Evolutionary conservation across 2,113 vertebrate species (phyloP), one percentile per base, ranked within the genome.

Genomic region (Microcebus jonahi): DNA sequence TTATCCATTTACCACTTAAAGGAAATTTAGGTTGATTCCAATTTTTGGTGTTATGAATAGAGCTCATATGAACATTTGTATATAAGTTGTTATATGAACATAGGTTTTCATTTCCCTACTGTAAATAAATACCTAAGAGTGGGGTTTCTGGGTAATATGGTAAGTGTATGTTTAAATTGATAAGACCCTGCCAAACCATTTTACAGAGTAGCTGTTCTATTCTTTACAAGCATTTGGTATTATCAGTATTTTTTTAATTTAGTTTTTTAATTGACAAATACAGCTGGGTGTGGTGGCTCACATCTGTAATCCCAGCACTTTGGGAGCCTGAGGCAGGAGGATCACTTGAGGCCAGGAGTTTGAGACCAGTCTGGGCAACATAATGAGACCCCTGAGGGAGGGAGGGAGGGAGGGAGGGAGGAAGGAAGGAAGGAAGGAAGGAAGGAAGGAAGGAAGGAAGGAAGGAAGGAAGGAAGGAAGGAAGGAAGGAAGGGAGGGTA

Each of bases 131-230:
- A 71, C n/a, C 21, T 88, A 87, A 42, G 17, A 90, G 20, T 95
- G 68, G 50, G 55, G 81, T 90, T 97, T 90, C 27, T 75, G 50
- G 79, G 63, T 84, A 67, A 59, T 83, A 73, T 79, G 73, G 39
- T 96, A 94, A 92, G 68, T n/a, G 2, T 73, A 36, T 92, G 29
- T 90, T 81, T 88, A 73, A 71, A 80, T 90, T 92, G 77, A 73
- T 90, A 63, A 71, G 73, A 82, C 36, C 61, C 39, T 59, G 59
- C 50, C 61, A 86, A 95, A 84, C 23, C 36, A 53, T 79, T 95
- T 97, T 95, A 42, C 18, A 92, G n/a, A 87, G 42, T 80, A 39
- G 8, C 39, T 68, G 5, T 87, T 94, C 8, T 36, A 90, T 94
- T 90, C 14, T 31, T 92, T 50, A 63, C 3, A 1, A 55, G 42